phyloP scores from a whole-genome alignment of 2,797 vertebrate species.

The Spinus olivaceus region DNA sequence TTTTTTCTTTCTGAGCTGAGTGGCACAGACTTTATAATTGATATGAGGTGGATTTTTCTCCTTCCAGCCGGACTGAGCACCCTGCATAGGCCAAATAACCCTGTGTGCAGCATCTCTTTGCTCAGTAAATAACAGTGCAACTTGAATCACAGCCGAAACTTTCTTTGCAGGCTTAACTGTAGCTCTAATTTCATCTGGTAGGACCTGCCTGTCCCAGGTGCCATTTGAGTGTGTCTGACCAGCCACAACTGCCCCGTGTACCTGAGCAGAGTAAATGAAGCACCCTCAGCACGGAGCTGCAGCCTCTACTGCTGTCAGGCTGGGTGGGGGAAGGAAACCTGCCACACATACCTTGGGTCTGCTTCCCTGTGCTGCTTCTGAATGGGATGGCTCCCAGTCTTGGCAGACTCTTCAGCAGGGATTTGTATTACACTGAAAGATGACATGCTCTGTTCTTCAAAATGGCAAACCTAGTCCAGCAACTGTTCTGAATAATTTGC shows the following conservation, averaged over 20 bases:
- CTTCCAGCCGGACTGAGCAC: not conserved
- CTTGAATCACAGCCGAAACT: not conserved
- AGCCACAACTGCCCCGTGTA: not conserved
- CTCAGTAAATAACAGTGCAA: not conserved
- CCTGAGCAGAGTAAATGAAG: not conserved
- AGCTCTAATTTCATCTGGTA: not conserved
- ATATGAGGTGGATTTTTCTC: fast-evolving
- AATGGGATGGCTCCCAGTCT: not conserved
- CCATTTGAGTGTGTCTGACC: not conserved
- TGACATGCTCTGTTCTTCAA: not conserved
- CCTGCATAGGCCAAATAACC: not conserved
- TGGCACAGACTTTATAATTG: not conserved
- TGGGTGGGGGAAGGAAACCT: not conserved
- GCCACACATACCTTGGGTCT: not conserved
- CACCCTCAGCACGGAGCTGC: fast-evolving
- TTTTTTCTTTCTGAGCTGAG: not conserved
- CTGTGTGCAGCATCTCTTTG: not conserved
- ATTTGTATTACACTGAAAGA: not conserved
- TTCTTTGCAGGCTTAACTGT: not conserved
- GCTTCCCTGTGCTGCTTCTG: not conserved
- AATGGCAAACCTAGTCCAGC: not conserved
- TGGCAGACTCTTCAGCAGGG: not conserved
- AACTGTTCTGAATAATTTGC: not conserved
- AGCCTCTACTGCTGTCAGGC: not conserved
- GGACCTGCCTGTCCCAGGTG: not conserved